Evolutionary conservation across 37 sponge, comb jelly and placozoan genomes (phyloP).

Genomic region (Aphrocallistes beatrix): DNA sequence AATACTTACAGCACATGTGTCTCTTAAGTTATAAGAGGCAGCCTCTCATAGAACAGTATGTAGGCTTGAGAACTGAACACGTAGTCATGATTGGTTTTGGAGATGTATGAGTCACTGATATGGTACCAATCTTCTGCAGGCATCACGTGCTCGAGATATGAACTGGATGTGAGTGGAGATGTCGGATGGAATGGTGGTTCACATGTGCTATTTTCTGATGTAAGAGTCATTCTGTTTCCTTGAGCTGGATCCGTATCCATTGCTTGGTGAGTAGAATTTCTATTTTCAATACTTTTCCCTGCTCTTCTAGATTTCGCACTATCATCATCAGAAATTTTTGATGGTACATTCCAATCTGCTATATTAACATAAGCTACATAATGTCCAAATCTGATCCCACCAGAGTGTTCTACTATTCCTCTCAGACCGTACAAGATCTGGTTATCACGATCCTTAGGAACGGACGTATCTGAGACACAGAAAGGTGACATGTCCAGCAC

Average conservation of each 20-base stretch:
- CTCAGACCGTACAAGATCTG: slow-evolving; percentile 60
- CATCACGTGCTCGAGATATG: too few relatives aligned
- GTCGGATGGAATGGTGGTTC: too few relatives aligned
- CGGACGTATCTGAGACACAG: slow-evolving; percentile 31
- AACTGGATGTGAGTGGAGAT: too few relatives aligned
- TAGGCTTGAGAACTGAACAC: slow-evolving; percentile 79
- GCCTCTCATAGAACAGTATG: slow-evolving; percentile 79
- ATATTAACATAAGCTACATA: slow-evolving; percentile 77
- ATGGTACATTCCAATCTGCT: slow-evolving; percentile 3
- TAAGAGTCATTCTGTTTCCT: not conserved
- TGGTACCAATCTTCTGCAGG: slow-evolving; percentile 64
- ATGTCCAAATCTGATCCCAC: slow-evolving; percentile 77
- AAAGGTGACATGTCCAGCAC: slow-evolving; percentile 67
- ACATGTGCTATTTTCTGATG: too few relatives aligned
- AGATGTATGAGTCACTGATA: slow-evolving; percentile 74
- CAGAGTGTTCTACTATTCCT: slow-evolving; percentile 83
- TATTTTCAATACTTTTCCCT: too few relatives aligned
- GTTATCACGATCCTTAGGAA: slow-evolving; percentile 18
- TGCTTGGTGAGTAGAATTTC: too few relatives aligned
- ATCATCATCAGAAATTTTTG: too few relatives aligned
- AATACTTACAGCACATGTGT: too few relatives aligned
- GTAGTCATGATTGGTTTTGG: slow-evolving; percentile 26
- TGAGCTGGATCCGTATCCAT: not conserved
- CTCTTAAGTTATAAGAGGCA: slow-evolving; percentile 27
- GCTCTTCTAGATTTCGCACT: too few relatives aligned